phyloP scores from a whole-genome alignment of 2,888 invertebrate species.

The Acronicta psi region DNA sequence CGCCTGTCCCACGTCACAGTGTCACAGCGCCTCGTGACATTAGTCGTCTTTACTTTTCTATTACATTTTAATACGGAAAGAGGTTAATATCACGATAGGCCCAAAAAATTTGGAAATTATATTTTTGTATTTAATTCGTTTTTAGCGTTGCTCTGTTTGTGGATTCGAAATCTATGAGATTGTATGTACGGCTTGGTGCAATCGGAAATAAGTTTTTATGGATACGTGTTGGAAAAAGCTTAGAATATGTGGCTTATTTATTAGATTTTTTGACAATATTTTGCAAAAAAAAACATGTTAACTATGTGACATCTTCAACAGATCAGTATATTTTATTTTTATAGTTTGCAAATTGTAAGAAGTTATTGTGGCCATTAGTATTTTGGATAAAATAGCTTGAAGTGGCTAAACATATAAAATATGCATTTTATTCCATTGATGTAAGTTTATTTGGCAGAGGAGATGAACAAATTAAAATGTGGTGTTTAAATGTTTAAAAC shows the following conservation, averaged over 20 bases:
- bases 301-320: conserved; percentile 47
- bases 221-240: conserved; percentile 46
- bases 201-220: conserved; percentile 60
- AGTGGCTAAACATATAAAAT: conserved; percentile 48
- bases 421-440: conserved; percentile 52
- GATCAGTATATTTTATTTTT: conserved; percentile 48
- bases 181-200: conserved; percentile 69
- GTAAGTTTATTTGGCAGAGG: conserved; percentile 69
- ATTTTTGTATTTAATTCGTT: conserved; percentile 53
- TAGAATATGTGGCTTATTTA: conserved; percentile 55
- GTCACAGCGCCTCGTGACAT: conserved; percentile 24
- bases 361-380: conserved; percentile 76
- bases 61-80: conserved; percentile 14
- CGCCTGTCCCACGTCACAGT: conserved; percentile 8
- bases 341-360: conserved; percentile 58
- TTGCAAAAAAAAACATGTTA: conserved; percentile 42
- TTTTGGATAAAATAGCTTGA: conserved; percentile 63
- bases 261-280: conserved; percentile 50
- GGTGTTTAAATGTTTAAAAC: conserved; percentile 36
- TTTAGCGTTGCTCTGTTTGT: conserved; percentile 54
- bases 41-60: conserved; percentile 24
- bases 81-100: conserved; percentile 29
- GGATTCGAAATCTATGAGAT: conserved; percentile 67
- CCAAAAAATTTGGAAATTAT: conserved; percentile 28
- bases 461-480: conserved; percentile 60